phyloP scores from a whole-genome alignment of 1,140 invertebrate species.

The Thereuonema tuberculata region DNA sequence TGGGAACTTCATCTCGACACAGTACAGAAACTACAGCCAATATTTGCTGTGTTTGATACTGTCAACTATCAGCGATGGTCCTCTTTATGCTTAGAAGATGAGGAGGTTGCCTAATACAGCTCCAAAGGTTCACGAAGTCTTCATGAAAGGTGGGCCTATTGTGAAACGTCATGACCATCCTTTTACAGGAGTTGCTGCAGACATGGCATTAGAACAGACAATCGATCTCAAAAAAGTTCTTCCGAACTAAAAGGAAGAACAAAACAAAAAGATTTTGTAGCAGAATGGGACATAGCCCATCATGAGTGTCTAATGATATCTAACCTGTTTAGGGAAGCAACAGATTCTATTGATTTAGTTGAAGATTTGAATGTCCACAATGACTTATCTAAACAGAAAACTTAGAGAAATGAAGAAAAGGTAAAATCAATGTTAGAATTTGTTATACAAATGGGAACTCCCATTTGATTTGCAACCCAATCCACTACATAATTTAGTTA shows the following conservation, averaged over 20 bases:
- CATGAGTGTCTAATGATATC: too few relatives aligned
- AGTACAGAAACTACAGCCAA: too few relatives aligned
- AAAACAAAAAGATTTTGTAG: slow-evolving; percentile 6
- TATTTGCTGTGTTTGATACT: neutral
- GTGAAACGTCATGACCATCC: too few relatives aligned
- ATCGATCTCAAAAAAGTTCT: slow-evolving; percentile 8
- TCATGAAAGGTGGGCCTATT: neutral
- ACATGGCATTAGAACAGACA: too few relatives aligned
- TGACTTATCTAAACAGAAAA: neutral
- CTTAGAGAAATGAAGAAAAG: neutral
- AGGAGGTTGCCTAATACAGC: neutral
- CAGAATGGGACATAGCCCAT: slow-evolving; percentile 10
- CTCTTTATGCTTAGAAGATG: neutral
- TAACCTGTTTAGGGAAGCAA: too few relatives aligned
- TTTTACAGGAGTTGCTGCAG: too few relatives aligned
- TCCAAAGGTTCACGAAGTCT: too few relatives aligned
- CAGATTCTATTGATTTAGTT: neutral
- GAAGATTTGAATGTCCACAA: neutral
- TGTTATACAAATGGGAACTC: neutral
- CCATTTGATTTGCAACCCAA: neutral
- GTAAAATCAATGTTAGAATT: neutral
- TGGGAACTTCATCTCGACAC: neutral
- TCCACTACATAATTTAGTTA: too few relatives aligned
- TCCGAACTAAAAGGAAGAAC: slow-evolving; percentile 7
- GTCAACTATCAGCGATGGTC: too few relatives aligned